A percentile compares a stretch with the other conserved stretches of the same genome.
phyloP scores from a whole-genome alignment of 1,140 invertebrate species.

The Lerema accius region DNA sequence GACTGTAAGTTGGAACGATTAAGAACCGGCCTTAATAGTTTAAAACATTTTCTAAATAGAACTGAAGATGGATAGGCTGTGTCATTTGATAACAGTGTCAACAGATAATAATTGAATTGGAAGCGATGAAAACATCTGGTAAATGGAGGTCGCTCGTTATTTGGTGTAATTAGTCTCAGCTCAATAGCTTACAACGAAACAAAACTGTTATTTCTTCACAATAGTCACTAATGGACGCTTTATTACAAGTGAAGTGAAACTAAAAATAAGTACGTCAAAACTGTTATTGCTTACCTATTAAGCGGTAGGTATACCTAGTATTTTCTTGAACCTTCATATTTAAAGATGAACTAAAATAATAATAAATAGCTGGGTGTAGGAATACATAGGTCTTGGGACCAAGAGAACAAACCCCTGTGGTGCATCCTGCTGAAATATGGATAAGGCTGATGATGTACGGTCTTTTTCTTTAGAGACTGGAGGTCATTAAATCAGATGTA shows the following conservation, averaged over 20 bases:
- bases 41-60: constrained; percentile 3
- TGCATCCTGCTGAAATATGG: no score
- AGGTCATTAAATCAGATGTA: no score
- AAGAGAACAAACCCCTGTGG: no score
- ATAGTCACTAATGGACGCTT: constrained; percentile 20
- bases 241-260: not conserved
- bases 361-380: no score
- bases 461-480: no score
- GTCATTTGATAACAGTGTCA: constrained; percentile 15
- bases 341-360: no score
- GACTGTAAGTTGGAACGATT: not conserved
- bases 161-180: constrained; percentile 45
- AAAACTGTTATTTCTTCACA: constrained; percentile 21
- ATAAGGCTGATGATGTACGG: no score
- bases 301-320: no score
- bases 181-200: constrained; percentile 30
- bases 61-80: constrained; percentile 7
- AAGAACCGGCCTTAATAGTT: not conserved
- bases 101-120: constrained; percentile 1
- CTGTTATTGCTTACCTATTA: no score
- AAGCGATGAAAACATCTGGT: constrained; percentile 32
- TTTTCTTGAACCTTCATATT: no score
- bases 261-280: constrained; percentile 5
- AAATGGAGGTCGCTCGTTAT: constrained; percentile 38
- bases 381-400: no score